Conservation (phyloP, 2,113 vertebrate genomes). For the Galbula dea region DNA sequence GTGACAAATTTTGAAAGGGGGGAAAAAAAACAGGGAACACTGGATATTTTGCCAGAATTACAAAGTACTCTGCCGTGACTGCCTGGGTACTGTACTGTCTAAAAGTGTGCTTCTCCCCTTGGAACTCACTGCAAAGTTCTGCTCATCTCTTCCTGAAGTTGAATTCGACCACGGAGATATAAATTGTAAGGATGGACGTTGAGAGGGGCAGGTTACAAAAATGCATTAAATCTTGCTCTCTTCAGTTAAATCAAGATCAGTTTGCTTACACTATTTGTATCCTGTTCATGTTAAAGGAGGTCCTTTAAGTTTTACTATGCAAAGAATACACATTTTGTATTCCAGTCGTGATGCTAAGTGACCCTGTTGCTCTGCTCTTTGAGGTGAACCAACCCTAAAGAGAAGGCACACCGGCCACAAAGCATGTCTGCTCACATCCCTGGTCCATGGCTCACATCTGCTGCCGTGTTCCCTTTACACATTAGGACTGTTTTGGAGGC, state of each 20-base stretch:
- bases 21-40: accelerated
- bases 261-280: not conserved
- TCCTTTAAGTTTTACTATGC: not conserved
- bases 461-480: not conserved
- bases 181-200: not conserved
- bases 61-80: not conserved
- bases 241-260: not conserved
- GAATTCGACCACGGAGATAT: no score
- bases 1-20: not conserved
- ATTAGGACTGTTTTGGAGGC: not conserved
- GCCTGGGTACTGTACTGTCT: not conserved
- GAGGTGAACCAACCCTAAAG: not conserved
- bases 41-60: not conserved
- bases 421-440: not conserved
- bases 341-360: not conserved
- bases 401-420: not conserved
- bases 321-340: not conserved
- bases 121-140: not conserved
- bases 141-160: not conserved
- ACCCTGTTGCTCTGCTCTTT: not conserved
- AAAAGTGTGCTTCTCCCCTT: not conserved
- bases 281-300: not conserved
- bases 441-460: not conserved
- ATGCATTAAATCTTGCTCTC: not conserved
- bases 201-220: not conserved